Evolutionary conservation across 2,888 invertebrate genomes (phyloP).

Genomic region (Ditula angustiorana): DNA sequence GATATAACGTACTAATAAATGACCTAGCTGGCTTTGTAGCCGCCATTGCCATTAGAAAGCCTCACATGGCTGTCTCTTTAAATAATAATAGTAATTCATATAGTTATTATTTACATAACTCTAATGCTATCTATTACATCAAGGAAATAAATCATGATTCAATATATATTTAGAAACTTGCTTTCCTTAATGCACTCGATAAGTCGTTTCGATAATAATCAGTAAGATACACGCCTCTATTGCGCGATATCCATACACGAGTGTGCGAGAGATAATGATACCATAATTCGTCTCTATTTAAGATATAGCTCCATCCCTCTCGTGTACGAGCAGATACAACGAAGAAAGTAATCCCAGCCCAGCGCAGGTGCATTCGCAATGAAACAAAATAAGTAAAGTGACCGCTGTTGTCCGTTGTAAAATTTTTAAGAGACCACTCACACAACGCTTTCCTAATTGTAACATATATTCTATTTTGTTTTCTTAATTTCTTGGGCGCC

Average conservation of each 20-base stretch:
- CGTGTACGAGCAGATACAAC: neutral
- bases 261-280: conserved; percentile 12
- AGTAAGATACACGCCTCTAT: conserved; percentile 15
- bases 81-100: neutral
- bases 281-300: neutral
- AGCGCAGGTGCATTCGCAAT: conserved; percentile 23
- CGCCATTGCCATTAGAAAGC: neutral
- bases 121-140: conserved; percentile 18
- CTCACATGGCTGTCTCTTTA: neutral
- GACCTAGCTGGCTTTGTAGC: neutral
- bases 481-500: conserved; percentile 11
- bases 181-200: conserved; percentile 15
- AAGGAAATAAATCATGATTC: conserved; percentile 24
- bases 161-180: conserved; percentile 14
- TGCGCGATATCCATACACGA: conserved; percentile 3
- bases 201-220: conserved; percentile 22
- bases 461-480: too few species aligned
- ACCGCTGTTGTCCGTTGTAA: conserved; percentile 14
- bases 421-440: conserved; percentile 25
- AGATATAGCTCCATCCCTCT: neutral
- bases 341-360: neutral
- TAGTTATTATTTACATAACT: neutral
- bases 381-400: conserved; percentile 27
- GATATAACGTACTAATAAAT: neutral
- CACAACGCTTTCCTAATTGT: too few species aligned